Percentiles rank a stretch among this genome's conserved stretches.
Evolutionary conservation across 2,888 invertebrate genomes (phyloP).

Genomic region (Eupeodes luniger): DNA sequence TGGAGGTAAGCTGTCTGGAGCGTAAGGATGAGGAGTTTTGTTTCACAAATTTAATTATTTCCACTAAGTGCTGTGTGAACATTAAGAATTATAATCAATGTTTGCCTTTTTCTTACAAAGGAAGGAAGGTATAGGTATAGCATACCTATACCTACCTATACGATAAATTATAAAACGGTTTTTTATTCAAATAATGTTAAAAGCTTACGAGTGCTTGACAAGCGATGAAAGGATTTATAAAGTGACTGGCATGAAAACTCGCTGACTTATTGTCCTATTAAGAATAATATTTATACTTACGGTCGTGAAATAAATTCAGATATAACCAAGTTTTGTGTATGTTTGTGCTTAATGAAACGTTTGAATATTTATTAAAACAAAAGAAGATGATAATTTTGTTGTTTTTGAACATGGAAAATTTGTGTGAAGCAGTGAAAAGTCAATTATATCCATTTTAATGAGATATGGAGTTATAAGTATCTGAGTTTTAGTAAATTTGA

Average conservation of each 20-base stretch:
- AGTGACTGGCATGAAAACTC: constrained; percentile 13
- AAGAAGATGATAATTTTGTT: constrained; percentile 6
- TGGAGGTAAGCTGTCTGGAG: neutral
- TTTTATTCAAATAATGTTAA: constrained; percentile 29
- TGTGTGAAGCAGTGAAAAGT: neutral
- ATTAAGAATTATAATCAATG: constrained; percentile 44
- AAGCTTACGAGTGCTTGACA: constrained; percentile 28
- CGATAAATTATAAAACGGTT: constrained; percentile 32
- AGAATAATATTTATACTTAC: constrained; percentile 3
- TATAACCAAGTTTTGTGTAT: neutral
- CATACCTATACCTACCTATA: neutral
- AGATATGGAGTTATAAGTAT: no score
- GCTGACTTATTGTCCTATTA: constrained; percentile 14
- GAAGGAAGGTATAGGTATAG: no score
- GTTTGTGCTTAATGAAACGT: neutral
- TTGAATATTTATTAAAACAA: constrained; percentile 1
- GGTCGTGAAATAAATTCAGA: constrained; percentile 2
- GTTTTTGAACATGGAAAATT: neutral
- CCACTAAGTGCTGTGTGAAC: constrained; percentile 44
- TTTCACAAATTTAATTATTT: constrained; percentile 38
- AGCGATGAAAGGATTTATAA: constrained; percentile 37
- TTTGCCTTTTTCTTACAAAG: constrained; percentile 24
- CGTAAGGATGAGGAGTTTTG: constrained; percentile 18
- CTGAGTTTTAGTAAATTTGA: no score
- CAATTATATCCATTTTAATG: no score